Evolutionary conservation across 2,888 invertebrate species (phyloP).

Genomic region (Diogma glabrata): DNA sequence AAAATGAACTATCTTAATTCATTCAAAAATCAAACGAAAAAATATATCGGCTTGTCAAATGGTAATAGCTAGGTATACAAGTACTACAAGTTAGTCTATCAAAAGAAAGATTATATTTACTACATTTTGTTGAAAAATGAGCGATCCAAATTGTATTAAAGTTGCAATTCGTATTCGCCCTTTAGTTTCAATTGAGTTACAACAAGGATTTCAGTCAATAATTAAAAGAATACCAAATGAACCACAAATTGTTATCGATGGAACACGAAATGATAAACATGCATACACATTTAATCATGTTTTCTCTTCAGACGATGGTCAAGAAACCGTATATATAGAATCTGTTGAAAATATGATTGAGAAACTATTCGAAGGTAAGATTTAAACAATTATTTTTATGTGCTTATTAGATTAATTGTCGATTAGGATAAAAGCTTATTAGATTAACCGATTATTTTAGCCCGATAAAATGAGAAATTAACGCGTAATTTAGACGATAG

Average conservation of each 20-base stretch:
- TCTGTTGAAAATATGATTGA: conserved; percentile 59
- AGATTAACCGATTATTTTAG: too few relatives aligned
- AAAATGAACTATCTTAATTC: too few relatives aligned
- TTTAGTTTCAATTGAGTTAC: conserved; percentile 56
- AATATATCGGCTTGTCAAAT: too few relatives aligned
- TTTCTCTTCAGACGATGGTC: conserved; percentile 53
- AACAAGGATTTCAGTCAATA: conserved; percentile 63
- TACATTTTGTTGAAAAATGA: too few relatives aligned
- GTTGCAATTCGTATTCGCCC: conserved; percentile 79
- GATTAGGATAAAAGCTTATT: too few relatives aligned
- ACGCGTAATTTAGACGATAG: too few relatives aligned
- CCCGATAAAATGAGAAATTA: too few relatives aligned
- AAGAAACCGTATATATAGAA: conserved; percentile 59
- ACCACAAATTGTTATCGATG: conserved; percentile 54
- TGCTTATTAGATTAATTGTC: too few relatives aligned
- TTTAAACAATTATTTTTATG: conserved; percentile 4
- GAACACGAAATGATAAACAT: not conserved
- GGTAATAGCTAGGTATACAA: too few relatives aligned
- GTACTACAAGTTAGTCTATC: too few relatives aligned
- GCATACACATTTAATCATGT: conserved; percentile 57
- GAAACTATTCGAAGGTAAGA: conserved; percentile 67
- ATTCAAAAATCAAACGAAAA: too few relatives aligned
- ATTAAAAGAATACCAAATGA: conserved; percentile 51
- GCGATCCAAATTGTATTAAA: conserved; percentile 35
- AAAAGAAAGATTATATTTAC: too few relatives aligned